Conservation (phyloP, 1,140 invertebrate species). For the Bursaphelenchus mucronatus region DNA sequence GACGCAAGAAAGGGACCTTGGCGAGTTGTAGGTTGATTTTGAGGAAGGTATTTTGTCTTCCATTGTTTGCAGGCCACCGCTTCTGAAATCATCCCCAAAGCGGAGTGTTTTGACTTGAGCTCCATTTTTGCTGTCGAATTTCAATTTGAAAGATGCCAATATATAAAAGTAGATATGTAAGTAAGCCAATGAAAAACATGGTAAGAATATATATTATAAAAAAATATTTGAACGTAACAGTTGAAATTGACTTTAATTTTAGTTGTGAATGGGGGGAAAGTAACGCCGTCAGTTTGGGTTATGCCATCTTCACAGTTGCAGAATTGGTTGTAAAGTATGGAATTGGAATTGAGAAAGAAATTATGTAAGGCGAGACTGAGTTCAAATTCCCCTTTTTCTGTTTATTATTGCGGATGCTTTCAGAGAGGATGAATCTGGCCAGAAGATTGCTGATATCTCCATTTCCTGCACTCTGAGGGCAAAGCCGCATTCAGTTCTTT, state of each 20-base stretch:
- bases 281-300: constrained; percentile 37
- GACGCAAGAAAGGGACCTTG: constrained; percentile 42
- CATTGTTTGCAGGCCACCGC: constrained; percentile 37
- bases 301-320: constrained; percentile 48
- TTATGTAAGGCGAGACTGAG: constrained; percentile 35
- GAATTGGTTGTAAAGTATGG: constrained; percentile 33
- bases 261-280: constrained; percentile 46
- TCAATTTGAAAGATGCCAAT: constrained; percentile 49
- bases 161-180: constrained; percentile 53
- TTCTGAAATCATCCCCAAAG: constrained; percentile 31
- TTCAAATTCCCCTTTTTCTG: too few species aligned
- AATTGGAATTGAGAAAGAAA: constrained; percentile 26
- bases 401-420: constrained; percentile 19
- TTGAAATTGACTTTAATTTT: constrained; percentile 19
- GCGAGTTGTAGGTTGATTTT: constrained; percentile 41
- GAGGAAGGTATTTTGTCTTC: background rate
- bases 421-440: constrained; percentile 50
- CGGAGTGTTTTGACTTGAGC: constrained; percentile 25
- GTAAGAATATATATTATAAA: constrained; percentile 5
- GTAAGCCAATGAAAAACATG: constrained; percentile 7
- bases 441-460: constrained; percentile 35
- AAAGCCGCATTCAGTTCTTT: constrained; percentile 46
- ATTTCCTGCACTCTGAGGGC: constrained; percentile 48
- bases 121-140: constrained; percentile 52
- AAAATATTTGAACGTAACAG: background rate